phyloP scores from a whole-genome alignment of 2,888 invertebrate species.

The Tetranychus truncatus region DNA sequence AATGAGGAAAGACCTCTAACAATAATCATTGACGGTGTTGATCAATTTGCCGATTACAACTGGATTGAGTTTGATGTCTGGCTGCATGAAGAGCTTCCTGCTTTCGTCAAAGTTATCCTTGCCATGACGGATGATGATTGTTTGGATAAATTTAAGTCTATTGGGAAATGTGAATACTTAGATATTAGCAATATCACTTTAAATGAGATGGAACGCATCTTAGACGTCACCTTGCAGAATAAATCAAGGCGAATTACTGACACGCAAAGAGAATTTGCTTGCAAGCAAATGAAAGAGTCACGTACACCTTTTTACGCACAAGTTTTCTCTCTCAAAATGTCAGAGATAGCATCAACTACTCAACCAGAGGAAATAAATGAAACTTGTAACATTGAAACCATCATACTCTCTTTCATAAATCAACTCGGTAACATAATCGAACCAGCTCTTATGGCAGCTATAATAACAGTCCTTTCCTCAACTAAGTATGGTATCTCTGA shows the following conservation, averaged over 20 bases:
- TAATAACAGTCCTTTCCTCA: conserved; percentile 48
- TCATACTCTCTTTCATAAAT: background rate
- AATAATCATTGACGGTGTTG: conserved; percentile 57
- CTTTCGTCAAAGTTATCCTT: conserved; percentile 31
- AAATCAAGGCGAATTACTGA: background rate
- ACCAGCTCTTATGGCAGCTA: background rate
- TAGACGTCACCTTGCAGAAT: background rate
- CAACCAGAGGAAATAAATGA: too few species aligned
- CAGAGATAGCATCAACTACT: background rate
- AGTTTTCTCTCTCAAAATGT: background rate
- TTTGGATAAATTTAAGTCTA: background rate
- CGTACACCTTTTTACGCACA: background rate
- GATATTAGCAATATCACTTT: conserved; percentile 12
- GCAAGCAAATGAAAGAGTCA: background rate
- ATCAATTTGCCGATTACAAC: conserved; percentile 41
- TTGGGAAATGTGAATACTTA: conserved; percentile 15
- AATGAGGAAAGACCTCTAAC: conserved; percentile 38
- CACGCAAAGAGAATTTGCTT: background rate
- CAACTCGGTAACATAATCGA: background rate
- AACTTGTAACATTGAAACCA: background rate
- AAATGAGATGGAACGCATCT: background rate
- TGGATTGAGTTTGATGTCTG: conserved; percentile 53
- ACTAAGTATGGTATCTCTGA: conserved; percentile 58
- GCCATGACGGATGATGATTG: background rate
- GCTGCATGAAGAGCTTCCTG: conserved; percentile 48